Evolutionary conservation across 1,140 invertebrate species (phyloP).

Genomic region (Parapsyche elsis): DNA sequence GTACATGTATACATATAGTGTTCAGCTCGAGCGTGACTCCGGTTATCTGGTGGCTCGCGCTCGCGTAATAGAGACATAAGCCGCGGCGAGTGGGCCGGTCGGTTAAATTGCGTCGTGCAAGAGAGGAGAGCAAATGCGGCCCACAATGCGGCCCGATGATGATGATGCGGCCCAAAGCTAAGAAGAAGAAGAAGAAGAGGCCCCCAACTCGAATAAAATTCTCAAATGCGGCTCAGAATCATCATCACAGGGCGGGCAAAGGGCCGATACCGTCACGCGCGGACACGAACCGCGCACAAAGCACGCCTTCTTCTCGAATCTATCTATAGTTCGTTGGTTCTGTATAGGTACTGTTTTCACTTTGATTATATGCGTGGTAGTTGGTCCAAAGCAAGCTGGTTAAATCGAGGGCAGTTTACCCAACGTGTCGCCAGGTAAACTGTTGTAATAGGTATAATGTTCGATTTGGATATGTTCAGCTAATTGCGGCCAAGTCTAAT

Average conservation of each 20-base stretch:
- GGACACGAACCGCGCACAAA: not conserved
- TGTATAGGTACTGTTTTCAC: too few relatives aligned
- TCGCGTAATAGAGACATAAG: slow-evolving; percentile 48
- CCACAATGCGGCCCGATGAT: slow-evolving; percentile 15
- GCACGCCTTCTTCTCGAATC: too few relatives aligned
- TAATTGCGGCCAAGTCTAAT: too few relatives aligned
- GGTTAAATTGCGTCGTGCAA: slow-evolving; percentile 14
- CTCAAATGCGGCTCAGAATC: not conserved
- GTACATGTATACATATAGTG: not conserved
- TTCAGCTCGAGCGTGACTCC: slow-evolving; percentile 29
- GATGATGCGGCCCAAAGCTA: not conserved
- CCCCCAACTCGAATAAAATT: not conserved
- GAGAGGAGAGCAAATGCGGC: not conserved
- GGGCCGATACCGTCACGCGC: not conserved
- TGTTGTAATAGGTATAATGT: too few relatives aligned
- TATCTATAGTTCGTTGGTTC: too few relatives aligned
- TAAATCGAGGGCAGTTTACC: too few relatives aligned
- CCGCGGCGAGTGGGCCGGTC: slow-evolving; percentile 41
- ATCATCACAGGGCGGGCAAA: not conserved
- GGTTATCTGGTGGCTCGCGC: slow-evolving; percentile 35
- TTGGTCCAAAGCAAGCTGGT: too few relatives aligned
- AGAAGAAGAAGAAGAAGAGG: not conserved
- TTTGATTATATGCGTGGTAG: too few relatives aligned
- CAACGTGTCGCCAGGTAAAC: too few relatives aligned
- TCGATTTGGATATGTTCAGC: too few relatives aligned